These are phyloP conservation scores for Argynnis bischoffii DNA, from an alignment of 2,888 invertebrate genomes.

Conservation along the genomic window DNA sequence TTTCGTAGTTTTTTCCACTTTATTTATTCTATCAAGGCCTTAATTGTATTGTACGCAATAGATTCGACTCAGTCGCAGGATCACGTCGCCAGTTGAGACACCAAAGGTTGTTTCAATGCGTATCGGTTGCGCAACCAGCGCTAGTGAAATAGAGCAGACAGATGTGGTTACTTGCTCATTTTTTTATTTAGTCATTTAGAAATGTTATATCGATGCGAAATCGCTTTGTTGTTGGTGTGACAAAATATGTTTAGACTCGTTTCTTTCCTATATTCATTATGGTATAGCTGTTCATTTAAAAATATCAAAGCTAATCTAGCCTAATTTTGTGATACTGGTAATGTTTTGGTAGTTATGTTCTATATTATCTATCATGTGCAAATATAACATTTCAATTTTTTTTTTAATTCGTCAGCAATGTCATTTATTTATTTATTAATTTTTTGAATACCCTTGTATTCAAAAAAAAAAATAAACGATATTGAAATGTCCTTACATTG, in stretches of 20 bases:
- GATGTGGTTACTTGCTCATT: conserved; percentile 48
- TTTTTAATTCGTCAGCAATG: too few relatives aligned
- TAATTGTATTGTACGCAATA: conserved; percentile 48
- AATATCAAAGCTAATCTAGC: too few relatives aligned
- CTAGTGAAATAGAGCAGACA: conserved; percentile 51
- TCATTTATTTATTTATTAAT: too few relatives aligned
- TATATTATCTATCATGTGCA: too few relatives aligned
- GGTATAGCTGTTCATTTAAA: too few relatives aligned
- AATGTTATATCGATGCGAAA: conserved; percentile 29
- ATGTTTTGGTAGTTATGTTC: too few relatives aligned
- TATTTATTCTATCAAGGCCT: conserved; percentile 23
- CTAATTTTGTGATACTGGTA: too few relatives aligned
- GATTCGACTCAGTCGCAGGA: conserved; percentile 52
- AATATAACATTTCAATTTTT: too few relatives aligned
- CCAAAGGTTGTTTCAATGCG: conserved; percentile 59
- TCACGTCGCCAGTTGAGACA: conserved; percentile 60
- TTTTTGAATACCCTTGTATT: too few relatives aligned
- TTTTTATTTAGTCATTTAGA: conserved; percentile 33
- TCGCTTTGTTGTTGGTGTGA: conserved; percentile 16
- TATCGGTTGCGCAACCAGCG: conserved; percentile 48
- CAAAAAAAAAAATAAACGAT: too few relatives aligned
- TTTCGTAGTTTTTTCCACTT: neutral
- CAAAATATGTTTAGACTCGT: neutral
- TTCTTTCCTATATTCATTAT: too few relatives aligned
- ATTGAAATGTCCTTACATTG: too few relatives aligned